Base-by-base conservation (phyloP, 2,113 vertebrate species). In the Egretta garzetta region DNA sequence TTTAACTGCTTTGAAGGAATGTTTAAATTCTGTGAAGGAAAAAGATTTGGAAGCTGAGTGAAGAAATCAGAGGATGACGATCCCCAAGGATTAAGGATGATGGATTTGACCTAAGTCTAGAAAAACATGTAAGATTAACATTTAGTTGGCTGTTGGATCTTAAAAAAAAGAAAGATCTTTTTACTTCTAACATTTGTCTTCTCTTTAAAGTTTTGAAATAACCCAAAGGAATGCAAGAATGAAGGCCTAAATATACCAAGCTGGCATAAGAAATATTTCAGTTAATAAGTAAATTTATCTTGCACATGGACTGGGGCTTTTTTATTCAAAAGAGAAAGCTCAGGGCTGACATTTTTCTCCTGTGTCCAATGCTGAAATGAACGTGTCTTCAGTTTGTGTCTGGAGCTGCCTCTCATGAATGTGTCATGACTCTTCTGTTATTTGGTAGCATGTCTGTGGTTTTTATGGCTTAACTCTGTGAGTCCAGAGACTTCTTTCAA, bases 171-270 rank as follows among this genome's bases (percentile, higher is more conserved):
- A 47, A 53, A 53, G 4, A 37, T 39, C 30, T 84, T 96, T 93
- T 87, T 91, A 72, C 43, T 76, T 95, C 35, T 83, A 88, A 76
- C 62, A 58, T 92, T 96, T 90, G 41, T 82, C 85, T 94, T 90
- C 35, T 43, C 62, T 93, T 86, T 83, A 88, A 93, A 96, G 71
- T 95, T 95, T 93, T 80, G 49, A 91, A 92, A 93, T 94, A 94
- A 93, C 87, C 88, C 67, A 73, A 94, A 97, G 55, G 84, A 89
- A 96, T 79, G 53, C n/a, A 82, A 39, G 67, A 96, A 90, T 41
- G 43, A 72, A 84, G 81, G 27, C 27, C 39, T 82, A 72, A 75
- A 52, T 96, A 60, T 75, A 82, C 33, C 64, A 87, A 67, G 21
- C 15, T 75, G 87, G 84, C 58, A 79, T 26, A 85, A 80, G 70